phyloP scores from a whole-genome alignment of 1,140 invertebrate species.

The Tetraneura akinire region DNA sequence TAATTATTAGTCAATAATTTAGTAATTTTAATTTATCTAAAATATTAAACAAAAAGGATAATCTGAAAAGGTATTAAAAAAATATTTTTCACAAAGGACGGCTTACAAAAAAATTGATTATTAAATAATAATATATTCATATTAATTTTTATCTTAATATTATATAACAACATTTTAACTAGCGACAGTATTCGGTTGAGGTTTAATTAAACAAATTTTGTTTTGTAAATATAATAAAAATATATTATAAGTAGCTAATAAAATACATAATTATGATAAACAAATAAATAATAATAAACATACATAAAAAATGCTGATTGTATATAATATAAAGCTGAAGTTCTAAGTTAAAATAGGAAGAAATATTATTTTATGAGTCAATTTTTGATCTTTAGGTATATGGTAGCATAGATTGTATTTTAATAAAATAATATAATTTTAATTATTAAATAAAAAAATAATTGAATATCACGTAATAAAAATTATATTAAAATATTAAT shows the following conservation, averaged over 20 bases:
- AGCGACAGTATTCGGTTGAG: background rate
- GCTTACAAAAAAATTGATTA: background rate
- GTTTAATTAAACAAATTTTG: background rate
- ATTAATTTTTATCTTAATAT: constrained; percentile 26
- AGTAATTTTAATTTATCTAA: too few relatives aligned
- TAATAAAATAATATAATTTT: background rate
- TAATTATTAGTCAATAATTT: too few relatives aligned
- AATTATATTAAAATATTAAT: background rate
- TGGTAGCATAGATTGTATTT: background rate
- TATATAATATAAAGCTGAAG: background rate
- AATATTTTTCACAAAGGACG: too few relatives aligned
- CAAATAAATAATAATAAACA: constrained; percentile 27
- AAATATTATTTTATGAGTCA: too few relatives aligned
- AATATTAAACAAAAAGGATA: too few relatives aligned
- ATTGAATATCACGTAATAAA: constrained; percentile 7
- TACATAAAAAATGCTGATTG: constrained; percentile 32
- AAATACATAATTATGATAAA: constrained; percentile 5
- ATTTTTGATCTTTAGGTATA: too few relatives aligned
- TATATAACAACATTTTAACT: constrained; percentile 40
- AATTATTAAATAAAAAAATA: background rate
- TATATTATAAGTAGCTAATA: constrained; percentile 20
- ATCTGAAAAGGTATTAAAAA: too few relatives aligned
- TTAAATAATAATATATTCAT: constrained; percentile 2
- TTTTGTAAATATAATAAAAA: constrained; percentile 8
- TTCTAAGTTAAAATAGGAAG: too few relatives aligned